These are phyloP conservation scores for Sesamia nonagrioides DNA, from an alignment of 1,140 invertebrate genomes.

Conservation along the genomic window DNA sequence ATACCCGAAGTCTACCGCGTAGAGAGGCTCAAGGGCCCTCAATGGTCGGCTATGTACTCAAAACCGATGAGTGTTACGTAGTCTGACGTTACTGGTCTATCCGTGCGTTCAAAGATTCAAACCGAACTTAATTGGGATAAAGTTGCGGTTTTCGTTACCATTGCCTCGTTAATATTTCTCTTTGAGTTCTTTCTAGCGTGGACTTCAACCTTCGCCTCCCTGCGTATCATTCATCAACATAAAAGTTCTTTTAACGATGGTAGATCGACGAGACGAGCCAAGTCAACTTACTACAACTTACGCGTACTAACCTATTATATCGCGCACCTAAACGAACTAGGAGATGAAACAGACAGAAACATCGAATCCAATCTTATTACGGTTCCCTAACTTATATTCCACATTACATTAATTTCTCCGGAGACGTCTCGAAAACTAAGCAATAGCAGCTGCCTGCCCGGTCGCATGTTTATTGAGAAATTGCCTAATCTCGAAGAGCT, in stretches of 20 bases:
- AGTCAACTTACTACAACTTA: constrained; percentile 37
- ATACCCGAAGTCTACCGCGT: constrained; percentile 83
- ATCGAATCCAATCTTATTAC: constrained; percentile 75
- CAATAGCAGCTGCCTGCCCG: constrained; percentile 75
- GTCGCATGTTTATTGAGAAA: constrained; percentile 84
- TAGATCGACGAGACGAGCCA: constrained; percentile 15
- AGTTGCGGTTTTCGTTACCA: constrained; percentile 51
- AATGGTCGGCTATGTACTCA: constrained; percentile 81
- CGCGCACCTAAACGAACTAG: constrained; percentile 64
- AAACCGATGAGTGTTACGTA: constrained; percentile 83
- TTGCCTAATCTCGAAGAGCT: constrained; percentile 84
- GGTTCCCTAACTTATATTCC: constrained; percentile 66
- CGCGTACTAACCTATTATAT: constrained; percentile 40
- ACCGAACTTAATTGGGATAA: constrained; percentile 78
- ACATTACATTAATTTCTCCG: constrained; percentile 81
- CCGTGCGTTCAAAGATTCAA: constrained; percentile 81
- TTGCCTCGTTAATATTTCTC: constrained; percentile 48
- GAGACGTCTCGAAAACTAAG: constrained; percentile 80
- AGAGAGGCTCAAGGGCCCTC: constrained; percentile 75
- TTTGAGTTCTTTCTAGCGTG: constrained; percentile 37
- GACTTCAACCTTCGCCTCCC: constrained; percentile 12
- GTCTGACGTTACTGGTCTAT: constrained; percentile 74
- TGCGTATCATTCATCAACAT: constrained; percentile 21
- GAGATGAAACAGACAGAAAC: constrained; percentile 68
- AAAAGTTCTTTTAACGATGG: constrained; percentile 26